These are phyloP conservation scores for Seison nebaliae DNA, from an alignment of 1,140 invertebrate genomes.

Conservation along the genomic window DNA sequence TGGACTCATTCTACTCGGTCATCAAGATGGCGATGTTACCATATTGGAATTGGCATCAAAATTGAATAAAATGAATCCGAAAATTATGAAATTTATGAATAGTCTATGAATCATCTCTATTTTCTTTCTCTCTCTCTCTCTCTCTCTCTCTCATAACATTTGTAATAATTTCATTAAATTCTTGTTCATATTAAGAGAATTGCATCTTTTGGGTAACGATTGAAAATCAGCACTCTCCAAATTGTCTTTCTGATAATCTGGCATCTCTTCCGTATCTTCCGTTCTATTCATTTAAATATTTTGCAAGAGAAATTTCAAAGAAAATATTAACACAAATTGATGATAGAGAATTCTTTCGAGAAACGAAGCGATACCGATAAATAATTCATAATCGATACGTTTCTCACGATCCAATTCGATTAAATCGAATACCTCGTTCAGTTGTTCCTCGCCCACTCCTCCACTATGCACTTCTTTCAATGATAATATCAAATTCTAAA, in stretches of 20 bases:
- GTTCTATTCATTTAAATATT: slow-evolving; percentile 16
- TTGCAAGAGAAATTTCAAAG: background rate
- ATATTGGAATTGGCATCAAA: too few relatives aligned
- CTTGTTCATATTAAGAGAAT: too few relatives aligned
- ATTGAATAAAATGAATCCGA: too few relatives aligned
- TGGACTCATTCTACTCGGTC: too few relatives aligned
- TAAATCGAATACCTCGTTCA: slow-evolving; percentile 15
- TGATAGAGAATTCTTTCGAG: slow-evolving; percentile 20
- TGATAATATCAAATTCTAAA: slow-evolving; percentile 17
- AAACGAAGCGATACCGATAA: slow-evolving; percentile 19
- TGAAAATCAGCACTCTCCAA: slow-evolving; percentile 22
- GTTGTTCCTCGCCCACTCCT: slow-evolving; percentile 16
- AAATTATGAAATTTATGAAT: too few relatives aligned
- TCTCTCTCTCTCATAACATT: too few relatives aligned
- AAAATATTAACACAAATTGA: slow-evolving; percentile 18
- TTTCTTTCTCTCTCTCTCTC: too few relatives aligned
- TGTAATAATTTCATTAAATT: too few relatives aligned
- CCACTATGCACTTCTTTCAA: slow-evolving; percentile 18
- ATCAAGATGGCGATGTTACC: too few relatives aligned
- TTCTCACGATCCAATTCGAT: slow-evolving; percentile 16
- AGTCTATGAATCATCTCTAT: too few relatives aligned
- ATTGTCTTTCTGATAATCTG: slow-evolving; percentile 19
- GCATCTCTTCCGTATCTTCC: slow-evolving; percentile 18
- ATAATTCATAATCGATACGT: slow-evolving; percentile 18
- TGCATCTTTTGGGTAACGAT: too few relatives aligned